These are phyloP conservation scores for Cerastis leucographa DNA, from an alignment of 2,888 invertebrate species.

Conservation along the genomic window DNA sequence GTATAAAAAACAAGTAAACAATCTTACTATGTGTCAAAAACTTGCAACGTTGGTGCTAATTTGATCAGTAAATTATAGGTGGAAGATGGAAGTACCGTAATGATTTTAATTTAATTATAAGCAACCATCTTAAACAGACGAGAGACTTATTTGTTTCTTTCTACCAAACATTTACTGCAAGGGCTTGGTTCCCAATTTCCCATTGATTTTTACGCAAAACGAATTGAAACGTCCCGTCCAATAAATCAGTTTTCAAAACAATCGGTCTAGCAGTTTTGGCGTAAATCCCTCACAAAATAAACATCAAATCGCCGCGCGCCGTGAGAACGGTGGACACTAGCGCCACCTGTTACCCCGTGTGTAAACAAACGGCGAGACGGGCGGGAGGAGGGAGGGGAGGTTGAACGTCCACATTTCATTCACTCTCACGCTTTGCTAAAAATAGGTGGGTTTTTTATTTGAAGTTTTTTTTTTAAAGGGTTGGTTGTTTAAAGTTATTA, in stretches of 20 bases:
- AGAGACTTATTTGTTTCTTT: neutral
- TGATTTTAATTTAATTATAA: neutral
- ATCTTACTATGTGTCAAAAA: neutral
- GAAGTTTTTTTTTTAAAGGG: neutral
- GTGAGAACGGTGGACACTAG: conserved; percentile 48
- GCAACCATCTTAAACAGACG: neutral
- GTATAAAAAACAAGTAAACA: neutral
- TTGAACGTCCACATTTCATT: conserved; percentile 8
- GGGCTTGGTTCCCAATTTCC: neutral
- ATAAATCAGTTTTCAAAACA: conserved; percentile 33
- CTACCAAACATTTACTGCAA: neutral
- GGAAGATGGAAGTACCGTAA: neutral
- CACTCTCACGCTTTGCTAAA: neutral
- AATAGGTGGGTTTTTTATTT: neutral
- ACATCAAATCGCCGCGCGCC: conserved; percentile 24
- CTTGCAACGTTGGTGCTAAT: neutral
- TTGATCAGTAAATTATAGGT: neutral
- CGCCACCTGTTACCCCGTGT: conserved; percentile 54
- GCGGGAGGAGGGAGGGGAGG: conserved; percentile 4
- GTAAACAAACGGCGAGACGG: conserved; percentile 48
- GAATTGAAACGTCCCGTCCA: neutral
- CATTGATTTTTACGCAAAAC: neutral
- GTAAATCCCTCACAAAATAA: conserved; percentile 22
- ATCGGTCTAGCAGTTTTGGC: conserved; percentile 4
- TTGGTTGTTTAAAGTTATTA: neutral